Evolutionary conservation across 2,797 vertebrate genomes (phyloP), one percentile per base, ranked within the genome.

Genomic region (Clarias fuscus): DNA sequence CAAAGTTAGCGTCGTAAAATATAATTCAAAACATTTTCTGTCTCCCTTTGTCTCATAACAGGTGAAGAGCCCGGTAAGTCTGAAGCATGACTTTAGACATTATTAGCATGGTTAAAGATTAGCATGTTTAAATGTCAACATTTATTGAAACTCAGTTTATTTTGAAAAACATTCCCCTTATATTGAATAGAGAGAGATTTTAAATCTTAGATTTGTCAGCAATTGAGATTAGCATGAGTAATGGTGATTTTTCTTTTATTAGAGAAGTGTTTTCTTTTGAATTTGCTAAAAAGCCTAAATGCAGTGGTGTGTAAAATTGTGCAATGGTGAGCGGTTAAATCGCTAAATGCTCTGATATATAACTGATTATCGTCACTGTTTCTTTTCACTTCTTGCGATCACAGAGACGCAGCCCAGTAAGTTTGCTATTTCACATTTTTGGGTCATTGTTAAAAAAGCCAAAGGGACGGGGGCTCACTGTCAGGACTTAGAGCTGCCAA

Each of bases 381-480:
- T 98, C 96, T 98, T 96, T 98, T 96, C 96, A 95, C 94, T 97
- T 97, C 95, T 96, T 96, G 97, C 96, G 96, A 95, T 95, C 96
- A 91, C 97, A 99, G 98, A 98, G 97, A 95, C 97, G 97, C 94
- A 99, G 98, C 92, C 98, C 98, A 97, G 98, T 99, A 96, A 98
- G 98, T 96, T 75, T 64, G 2, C 11, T 30, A 65, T 59, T 62
- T 79, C 1, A 5, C 17, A 2, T 48, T 67, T 81, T 81, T 48
- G 14, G 17, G 2, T 53, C n/a, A 53, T 65, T 43, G 22, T 22
- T n/a, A 48, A 65, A 43, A 62, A 18, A 24, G 8, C 10, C 1
- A 1, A 30, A 18, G 18, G 30, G 22, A 27, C 27, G 30, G 7
- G 7, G 30, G 58, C 5, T 62, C 20, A 61, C 0, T 20, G 30